Evolutionary conservation across 2,797 vertebrate genomes (phyloP), one percentile per base, ranked within the genome.

Genomic region (Schizothorax lantsangensis): DNA sequence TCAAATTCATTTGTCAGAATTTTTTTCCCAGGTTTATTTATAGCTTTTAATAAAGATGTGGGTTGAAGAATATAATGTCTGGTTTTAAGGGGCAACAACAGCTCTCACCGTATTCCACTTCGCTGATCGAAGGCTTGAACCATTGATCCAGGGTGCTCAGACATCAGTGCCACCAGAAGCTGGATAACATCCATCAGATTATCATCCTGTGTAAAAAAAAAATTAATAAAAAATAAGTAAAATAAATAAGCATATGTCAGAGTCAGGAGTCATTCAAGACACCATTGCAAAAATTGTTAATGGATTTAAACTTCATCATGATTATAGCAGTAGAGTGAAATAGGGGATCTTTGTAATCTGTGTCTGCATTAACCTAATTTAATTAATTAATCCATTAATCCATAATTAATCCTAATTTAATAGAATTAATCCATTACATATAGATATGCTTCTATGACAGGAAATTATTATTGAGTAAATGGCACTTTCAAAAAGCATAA

Each of bases 161-260:
- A 96, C 97, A 99, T 99, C 90, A 99, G 93, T 90, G 98, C 98
- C 90, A 99, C 98, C 92, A 99, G 93, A 89, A 99, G 93, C 92
- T 99, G 98, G 79, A 99, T 96, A 66, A 99, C 98, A 91, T 99
- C 98, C 96, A 99, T 98, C 89, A 99, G 95, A 92, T 99, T 99
- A 93, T 99, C 98, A 92, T 99, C 98, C 98, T 99, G 91, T 74
- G 2, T 6, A 84, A 90, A 85, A 86, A 90, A n/a, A 17, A 17
- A 30, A 30, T 30, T 49, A 49, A 17, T 1, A 45, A 11, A 90
- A n/a, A 52, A 17, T 49, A 49, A 84, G 40, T 30, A 40, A 14
- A 71, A 52, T 38, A 40, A 82, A 91, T 15, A 88, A 64, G 82
- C 78, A 47, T 52, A 89, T 21, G 33, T 75, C 74, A 86, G 21